A percentile compares a stretch with the other conserved stretches of the same genome.
Conservation (phyloP, 1,140 invertebrate species). For the Caenorhabditis tropicalis region DNA sequence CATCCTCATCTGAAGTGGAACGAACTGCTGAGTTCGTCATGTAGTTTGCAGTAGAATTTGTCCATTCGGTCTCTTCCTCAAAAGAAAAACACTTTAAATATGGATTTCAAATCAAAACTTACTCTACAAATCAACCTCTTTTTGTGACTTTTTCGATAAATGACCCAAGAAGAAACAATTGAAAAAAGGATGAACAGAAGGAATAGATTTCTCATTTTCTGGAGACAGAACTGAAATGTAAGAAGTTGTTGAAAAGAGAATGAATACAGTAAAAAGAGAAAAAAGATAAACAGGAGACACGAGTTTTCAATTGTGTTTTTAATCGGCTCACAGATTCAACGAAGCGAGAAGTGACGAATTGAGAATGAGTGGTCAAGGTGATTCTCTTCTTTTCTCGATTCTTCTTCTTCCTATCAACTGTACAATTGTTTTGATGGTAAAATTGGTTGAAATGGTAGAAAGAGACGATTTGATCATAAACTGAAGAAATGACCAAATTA, state of each 20-base stretch:
- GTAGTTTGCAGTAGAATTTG: conserved; percentile 25
- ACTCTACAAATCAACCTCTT: conserved; percentile 34
- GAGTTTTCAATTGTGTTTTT: conserved; percentile 6
- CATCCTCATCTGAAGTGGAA: conserved; percentile 10
- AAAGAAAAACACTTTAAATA: background rate
- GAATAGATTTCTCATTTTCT: background rate
- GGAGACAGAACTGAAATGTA: background rate
- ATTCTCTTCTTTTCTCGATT: background rate
- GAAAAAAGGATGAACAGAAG: background rate
- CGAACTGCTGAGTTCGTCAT: background rate
- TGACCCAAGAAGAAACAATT: conserved; percentile 45
- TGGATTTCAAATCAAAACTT: background rate
- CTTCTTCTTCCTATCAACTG: background rate
- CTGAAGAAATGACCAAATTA: conserved; percentile 18
- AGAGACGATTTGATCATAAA: background rate
- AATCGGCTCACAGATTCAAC: conserved; percentile 23
- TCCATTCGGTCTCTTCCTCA: conserved; percentile 52
- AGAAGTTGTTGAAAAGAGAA: background rate
- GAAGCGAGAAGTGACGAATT: background rate
- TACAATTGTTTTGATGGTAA: background rate
- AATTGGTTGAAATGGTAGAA: background rate
- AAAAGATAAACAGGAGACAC: background rate
- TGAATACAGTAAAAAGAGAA: too few relatives aligned
- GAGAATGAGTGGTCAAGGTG: background rate
- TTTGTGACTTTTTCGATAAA: conserved; percentile 50